Percentiles rank a stretch among this genome's conserved stretches.
Conservation (phyloP, 2,888 invertebrate genomes). For the Aromia moschata region DNA sequence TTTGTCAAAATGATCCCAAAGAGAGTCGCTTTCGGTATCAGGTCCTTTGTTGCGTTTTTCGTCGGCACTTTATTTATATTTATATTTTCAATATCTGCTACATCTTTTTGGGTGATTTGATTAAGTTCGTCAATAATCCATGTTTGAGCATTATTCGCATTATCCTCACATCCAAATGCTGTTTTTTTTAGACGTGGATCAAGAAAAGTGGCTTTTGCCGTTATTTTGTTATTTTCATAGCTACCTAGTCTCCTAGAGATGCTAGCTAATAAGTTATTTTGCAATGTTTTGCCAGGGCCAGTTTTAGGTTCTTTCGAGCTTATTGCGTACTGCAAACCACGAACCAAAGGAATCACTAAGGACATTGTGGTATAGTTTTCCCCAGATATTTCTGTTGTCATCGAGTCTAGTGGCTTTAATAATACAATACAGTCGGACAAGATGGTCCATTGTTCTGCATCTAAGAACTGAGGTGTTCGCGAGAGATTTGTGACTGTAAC, state of each 20-base stretch:
- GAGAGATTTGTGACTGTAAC: too few species aligned
- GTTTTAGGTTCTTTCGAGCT: neutral
- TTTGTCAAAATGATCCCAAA: slow-evolving; percentile 5
- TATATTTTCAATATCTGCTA: neutral
- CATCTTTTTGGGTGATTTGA: neutral
- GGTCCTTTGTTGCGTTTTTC: too few species aligned
- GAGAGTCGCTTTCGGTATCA: neutral
- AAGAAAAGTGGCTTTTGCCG: slow-evolving; percentile 38
- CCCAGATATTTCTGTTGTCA: slow-evolving; percentile 38
- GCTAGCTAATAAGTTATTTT: neutral
- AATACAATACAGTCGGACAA: too few species aligned
- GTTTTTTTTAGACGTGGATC: slow-evolving; percentile 43
- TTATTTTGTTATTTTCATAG: slow-evolving; percentile 30
- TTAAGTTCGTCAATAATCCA: slow-evolving; percentile 33
- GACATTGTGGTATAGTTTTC: slow-evolving; percentile 46
- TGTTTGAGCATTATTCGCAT: slow-evolving; percentile 36
- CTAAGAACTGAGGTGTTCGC: too few species aligned
- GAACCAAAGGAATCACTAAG: slow-evolving; percentile 38
- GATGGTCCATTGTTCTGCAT: too few species aligned
- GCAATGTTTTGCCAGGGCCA: neutral
- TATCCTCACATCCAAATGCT: slow-evolving; percentile 38
- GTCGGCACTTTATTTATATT: neutral
- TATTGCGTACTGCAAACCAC: slow-evolving; percentile 36
- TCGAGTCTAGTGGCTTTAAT: neutral
- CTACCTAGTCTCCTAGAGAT: slow-evolving; percentile 13